Evolutionary conservation across 2,888 invertebrate genomes (phyloP).

Genomic region (Orthosia cruda): DNA sequence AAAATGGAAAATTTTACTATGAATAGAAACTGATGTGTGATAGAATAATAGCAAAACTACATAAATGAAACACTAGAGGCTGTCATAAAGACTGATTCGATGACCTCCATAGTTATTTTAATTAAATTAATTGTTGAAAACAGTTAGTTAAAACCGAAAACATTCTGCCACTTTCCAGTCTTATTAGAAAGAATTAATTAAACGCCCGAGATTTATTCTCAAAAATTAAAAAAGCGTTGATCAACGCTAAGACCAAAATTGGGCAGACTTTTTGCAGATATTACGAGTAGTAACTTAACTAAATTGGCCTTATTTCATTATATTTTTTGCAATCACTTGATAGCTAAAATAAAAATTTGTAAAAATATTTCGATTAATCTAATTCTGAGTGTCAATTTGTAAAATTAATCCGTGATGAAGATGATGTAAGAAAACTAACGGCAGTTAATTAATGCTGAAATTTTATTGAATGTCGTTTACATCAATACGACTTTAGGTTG

Average conservation of each 20-base stretch:
- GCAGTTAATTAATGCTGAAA: conserved; percentile 17
- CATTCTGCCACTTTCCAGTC: conserved; percentile 28
- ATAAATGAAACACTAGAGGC: not conserved
- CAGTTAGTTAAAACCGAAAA: conserved; percentile 33
- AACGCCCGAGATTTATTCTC: conserved; percentile 26
- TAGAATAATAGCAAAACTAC: not conserved
- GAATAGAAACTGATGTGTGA: not conserved
- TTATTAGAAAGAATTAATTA: conserved; percentile 39
- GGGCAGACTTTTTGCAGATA: not conserved
- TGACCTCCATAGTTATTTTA: not conserved
- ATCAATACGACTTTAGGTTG: conserved; percentile 23
- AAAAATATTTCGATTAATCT: not conserved
- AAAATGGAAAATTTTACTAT: not conserved
- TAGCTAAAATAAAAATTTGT: not conserved
- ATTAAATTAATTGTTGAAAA: conserved; percentile 29
- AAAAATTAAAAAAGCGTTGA: conserved; percentile 22
- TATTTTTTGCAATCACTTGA: not conserved
- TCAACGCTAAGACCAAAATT: conserved; percentile 1
- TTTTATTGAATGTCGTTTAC: conserved; percentile 19
- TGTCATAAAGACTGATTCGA: not conserved
- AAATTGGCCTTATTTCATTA: not conserved
- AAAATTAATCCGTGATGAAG: not conserved
- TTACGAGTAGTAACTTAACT: not conserved
- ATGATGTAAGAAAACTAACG: conserved; percentile 9
- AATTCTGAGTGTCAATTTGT: conserved; percentile 19